phyloP scores from a whole-genome alignment of 2,888 invertebrate species.

The Orthonychiurus folsomi region DNA sequence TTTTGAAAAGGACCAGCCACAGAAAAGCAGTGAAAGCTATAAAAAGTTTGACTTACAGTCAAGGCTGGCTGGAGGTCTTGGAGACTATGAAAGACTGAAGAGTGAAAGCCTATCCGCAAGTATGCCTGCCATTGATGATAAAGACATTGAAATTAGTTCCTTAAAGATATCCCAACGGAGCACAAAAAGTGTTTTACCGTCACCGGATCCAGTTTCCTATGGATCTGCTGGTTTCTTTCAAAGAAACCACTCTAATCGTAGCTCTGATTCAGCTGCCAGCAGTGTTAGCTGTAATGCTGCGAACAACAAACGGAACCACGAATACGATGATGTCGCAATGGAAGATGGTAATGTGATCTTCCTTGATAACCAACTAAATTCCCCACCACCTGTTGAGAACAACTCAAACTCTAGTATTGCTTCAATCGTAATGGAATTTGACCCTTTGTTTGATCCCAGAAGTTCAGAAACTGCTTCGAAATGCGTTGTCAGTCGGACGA shows the following conservation, averaged over 20 bases:
- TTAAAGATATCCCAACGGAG: too few species aligned
- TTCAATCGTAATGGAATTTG: constrained; percentile 37
- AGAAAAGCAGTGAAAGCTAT: too few species aligned
- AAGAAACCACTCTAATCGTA: background rate
- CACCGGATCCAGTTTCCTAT: too few species aligned
- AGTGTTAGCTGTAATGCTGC: too few species aligned
- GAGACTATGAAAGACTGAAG: background rate
- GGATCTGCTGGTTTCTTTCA: too few species aligned
- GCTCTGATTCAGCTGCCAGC: too few species aligned
- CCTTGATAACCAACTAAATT: constrained; percentile 5
- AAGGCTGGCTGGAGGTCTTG: background rate
- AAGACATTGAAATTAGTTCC: background rate
- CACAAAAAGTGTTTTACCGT: too few species aligned
- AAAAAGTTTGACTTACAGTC: too few species aligned
- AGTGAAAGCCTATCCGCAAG: background rate
- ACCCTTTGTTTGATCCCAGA: constrained; percentile 25
- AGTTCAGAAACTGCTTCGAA: too few species aligned
- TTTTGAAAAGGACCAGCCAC: too few species aligned
- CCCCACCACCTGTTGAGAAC: constrained; percentile 16
- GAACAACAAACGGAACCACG: constrained; percentile 17
- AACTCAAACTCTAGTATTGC: constrained; percentile 25
- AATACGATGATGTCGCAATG: constrained; percentile 38
- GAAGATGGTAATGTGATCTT: constrained; percentile 33
- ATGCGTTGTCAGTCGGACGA: too few species aligned
- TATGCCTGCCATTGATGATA: background rate